phyloP scores from a whole-genome alignment of 2,888 invertebrate species.

The Rotaria macrura region DNA sequence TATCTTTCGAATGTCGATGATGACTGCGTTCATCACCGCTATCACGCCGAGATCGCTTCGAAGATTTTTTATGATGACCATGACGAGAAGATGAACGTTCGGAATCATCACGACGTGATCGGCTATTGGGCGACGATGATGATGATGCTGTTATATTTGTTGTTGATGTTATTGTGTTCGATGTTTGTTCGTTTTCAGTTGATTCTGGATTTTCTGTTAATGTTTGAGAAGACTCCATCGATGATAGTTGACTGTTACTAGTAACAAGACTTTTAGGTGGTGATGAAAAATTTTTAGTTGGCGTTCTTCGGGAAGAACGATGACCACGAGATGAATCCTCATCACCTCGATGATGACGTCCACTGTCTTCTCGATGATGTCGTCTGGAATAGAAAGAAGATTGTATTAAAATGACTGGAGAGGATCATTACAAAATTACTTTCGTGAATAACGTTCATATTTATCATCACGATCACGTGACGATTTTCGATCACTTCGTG shows the following conservation, averaged over 20 bases:
- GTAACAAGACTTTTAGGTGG: not conserved
- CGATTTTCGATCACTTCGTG: constrained; percentile 14
- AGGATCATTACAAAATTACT: not conserved
- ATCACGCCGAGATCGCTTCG: not conserved
- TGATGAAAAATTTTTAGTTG: constrained; percentile 1
- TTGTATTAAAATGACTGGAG: too few species aligned
- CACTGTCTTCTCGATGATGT: not conserved
- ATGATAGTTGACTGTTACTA: not conserved
- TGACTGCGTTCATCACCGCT: constrained; percentile 13
- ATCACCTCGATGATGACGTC: not conserved
- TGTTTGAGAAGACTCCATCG: not conserved
- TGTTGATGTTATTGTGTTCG: too few species aligned
- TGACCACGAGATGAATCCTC: not conserved
- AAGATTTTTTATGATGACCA: constrained; percentile 6
- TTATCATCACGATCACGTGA: constrained; percentile 18
- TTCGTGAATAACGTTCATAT: constrained; percentile 18
- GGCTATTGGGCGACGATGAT: not conserved
- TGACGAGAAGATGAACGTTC: not conserved
- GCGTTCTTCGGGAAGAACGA: not conserved
- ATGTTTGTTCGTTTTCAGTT: not conserved
- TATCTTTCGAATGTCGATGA: constrained; percentile 5
- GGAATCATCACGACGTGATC: not conserved
- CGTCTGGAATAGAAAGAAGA: too few species aligned
- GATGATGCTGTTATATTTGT: not conserved
- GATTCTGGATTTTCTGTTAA: not conserved